These are phyloP conservation scores for Ips nitidus DNA, from an alignment of 1,140 invertebrate genomes.

Conservation along the genomic window DNA sequence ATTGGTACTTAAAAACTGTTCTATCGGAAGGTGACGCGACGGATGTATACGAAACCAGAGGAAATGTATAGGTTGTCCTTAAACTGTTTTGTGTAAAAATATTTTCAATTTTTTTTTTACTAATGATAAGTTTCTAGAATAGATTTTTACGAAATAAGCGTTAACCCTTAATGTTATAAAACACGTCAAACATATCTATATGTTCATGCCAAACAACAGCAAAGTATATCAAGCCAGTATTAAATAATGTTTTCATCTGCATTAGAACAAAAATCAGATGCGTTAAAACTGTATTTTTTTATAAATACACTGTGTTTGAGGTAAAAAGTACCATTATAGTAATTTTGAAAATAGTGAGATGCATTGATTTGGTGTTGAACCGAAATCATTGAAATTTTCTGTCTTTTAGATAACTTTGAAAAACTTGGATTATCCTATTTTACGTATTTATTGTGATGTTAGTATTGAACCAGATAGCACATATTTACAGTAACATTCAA, in stretches of 20 bases:
- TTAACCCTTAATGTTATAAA: conserved; percentile 41
- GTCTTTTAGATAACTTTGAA: no score
- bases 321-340: no score
- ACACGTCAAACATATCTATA: conserved; percentile 47
- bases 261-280: not conserved
- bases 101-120: conserved; percentile 36
- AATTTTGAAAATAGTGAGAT: no score
- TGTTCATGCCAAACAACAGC: conserved; percentile 45
- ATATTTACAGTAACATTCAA: no score
- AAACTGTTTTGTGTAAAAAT: conserved; percentile 37
- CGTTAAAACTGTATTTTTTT: no score
- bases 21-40: not conserved
- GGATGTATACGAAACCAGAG: conserved; percentile 29
- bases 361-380: no score
- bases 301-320: no score
- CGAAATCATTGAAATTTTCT: no score
- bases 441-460: no score
- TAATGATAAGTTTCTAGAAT: conserved; percentile 39
- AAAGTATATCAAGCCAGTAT: conserved; percentile 48
- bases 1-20: not conserved
- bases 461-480: no score
- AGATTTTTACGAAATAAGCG: conserved; percentile 29
- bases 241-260: conserved; percentile 38
- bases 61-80: conserved; percentile 32
- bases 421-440: no score